phyloP scores from a whole-genome alignment of 2,888 invertebrate genomes.

The Smittia aterrima region DNA sequence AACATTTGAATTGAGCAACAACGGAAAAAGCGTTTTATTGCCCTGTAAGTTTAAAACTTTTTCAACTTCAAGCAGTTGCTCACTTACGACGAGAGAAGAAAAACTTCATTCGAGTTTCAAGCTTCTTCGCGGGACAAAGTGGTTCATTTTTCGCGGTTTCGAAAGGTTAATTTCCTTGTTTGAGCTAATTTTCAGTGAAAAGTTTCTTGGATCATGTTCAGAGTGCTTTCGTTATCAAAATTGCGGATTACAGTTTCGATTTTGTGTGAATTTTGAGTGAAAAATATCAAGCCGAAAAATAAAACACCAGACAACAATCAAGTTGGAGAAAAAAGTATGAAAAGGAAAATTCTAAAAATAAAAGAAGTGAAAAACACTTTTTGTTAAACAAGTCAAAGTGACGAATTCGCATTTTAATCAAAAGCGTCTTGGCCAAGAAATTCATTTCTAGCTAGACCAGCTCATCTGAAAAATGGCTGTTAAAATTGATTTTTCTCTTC shows the following conservation, averaged over 20 bases:
- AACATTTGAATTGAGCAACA: too few species aligned
- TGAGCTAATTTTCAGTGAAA: background rate
- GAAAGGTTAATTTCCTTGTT: background rate
- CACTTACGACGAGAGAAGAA: background rate
- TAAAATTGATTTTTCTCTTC: slow-evolving; percentile 10
- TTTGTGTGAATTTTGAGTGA: background rate
- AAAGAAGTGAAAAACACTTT: background rate
- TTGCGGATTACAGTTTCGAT: background rate
- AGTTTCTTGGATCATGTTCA: background rate
- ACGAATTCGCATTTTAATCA: background rate
- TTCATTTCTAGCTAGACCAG: background rate
- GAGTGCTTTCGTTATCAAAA: background rate
- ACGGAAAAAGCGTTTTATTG: too few species aligned
- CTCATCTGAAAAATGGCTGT: slow-evolving; percentile 19
- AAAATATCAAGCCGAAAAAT: background rate
- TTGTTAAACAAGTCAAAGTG: background rate
- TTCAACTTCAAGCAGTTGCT: background rate
- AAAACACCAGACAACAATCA: background rate
- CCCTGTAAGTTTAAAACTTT: too few species aligned
- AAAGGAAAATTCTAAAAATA: slow-evolving; percentile 12
- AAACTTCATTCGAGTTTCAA: background rate
- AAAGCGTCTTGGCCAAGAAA: background rate
- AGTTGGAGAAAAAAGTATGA: background rate
- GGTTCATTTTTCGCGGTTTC: background rate
- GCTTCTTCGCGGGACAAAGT: background rate